Evolutionary conservation across 2,113 vertebrate species (phyloP).

Genomic region (Cololabis saira): DNA sequence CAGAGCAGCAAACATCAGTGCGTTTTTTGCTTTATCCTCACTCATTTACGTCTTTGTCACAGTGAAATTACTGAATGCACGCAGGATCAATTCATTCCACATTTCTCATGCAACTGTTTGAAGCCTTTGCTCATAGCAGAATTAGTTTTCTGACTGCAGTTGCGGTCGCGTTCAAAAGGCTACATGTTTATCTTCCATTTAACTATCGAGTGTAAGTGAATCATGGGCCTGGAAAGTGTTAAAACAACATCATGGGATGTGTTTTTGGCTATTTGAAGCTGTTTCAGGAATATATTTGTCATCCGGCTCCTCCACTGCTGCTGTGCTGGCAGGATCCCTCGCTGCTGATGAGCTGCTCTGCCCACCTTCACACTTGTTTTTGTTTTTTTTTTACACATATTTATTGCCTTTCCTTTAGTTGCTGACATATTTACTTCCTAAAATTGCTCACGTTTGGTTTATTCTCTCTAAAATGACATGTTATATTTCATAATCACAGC

Average conservation of each 20-base stretch:
- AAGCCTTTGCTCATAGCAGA: too few species aligned
- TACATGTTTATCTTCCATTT: neutral
- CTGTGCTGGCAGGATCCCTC: constrained; percentile 46
- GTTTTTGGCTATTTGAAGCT: constrained; percentile 19
- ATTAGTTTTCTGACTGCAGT: too few species aligned
- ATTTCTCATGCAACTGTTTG: too few species aligned
- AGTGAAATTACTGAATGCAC: too few species aligned
- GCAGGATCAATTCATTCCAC: too few species aligned
- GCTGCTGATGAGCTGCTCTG: constrained; percentile 38
- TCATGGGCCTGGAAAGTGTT: neutral
- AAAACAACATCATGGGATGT: constrained; percentile 7
- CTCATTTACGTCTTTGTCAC: too few species aligned
- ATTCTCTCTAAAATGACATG: neutral
- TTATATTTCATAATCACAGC: too few species aligned
- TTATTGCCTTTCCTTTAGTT: neutral
- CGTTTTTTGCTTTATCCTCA: too few species aligned
- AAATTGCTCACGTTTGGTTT: neutral
- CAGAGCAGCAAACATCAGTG: too few species aligned
- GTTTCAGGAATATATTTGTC: constrained; percentile 23
- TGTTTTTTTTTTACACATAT: neutral
- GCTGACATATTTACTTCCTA: neutral
- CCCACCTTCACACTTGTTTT: constrained; percentile 14
- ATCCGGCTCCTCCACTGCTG: constrained; percentile 37
- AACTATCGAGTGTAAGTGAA: neutral
- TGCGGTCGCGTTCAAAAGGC: too few species aligned